Conservation (phyloP, 2,113 vertebrate species). For the Lampris megalopsis region DNA sequence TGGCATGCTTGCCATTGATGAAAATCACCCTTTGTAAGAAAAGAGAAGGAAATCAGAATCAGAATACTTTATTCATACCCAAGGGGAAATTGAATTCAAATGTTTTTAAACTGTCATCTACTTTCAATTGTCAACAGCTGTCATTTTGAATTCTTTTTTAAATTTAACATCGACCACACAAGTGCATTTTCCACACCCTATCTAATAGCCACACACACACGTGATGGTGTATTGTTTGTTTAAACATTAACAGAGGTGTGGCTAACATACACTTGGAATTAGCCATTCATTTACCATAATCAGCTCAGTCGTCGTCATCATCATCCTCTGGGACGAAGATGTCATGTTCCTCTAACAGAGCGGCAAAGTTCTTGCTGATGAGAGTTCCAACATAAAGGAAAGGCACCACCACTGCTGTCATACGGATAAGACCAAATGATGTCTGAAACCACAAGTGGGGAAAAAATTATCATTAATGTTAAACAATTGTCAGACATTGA, state of each 20-base stretch:
- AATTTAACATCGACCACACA: not conserved
- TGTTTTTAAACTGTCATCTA: not conserved
- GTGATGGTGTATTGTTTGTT: conserved; percentile 3
- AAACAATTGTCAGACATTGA: not conserved
- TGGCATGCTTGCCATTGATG: conserved; percentile 55
- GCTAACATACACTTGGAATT: conserved; percentile 15
- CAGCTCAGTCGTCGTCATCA: conserved; percentile 90
- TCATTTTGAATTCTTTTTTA: too few species aligned
- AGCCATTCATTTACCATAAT: conserved; percentile 23
- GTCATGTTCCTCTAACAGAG: conserved; percentile 94
- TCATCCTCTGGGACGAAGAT: conserved; percentile 98
- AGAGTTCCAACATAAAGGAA: conserved; percentile 95
- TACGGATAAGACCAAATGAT: conserved; percentile 92
- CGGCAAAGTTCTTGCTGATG: conserved; percentile 95
- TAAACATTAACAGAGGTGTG: conserved; percentile 17
- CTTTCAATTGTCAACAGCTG: not conserved
- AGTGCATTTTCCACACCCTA: conserved; percentile 29
- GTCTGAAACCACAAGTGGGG: conserved; percentile 78
- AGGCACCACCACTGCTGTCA: conserved; percentile 91
- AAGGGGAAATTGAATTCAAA: not conserved
- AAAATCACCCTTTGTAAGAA: conserved; percentile 56
- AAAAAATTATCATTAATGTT: not conserved
- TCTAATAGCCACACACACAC: not conserved
- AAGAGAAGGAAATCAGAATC: not conserved
- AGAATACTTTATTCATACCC: too few species aligned